Conservation (phyloP, 2,888 invertebrate species). For the Oxyscelio sp. region DNA sequence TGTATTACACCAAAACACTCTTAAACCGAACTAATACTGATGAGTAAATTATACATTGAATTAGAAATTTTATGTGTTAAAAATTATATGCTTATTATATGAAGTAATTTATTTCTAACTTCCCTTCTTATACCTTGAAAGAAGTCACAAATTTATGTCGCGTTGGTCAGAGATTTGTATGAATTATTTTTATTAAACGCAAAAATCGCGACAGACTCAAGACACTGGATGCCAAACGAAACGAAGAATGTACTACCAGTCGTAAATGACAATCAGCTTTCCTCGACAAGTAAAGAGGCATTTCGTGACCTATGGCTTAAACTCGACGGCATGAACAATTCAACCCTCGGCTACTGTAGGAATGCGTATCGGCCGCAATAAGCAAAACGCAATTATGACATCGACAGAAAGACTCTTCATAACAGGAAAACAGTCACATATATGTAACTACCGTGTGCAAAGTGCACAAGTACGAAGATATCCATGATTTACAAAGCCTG, state of each 20-base stretch:
- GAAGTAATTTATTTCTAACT: no score
- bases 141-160: no score
- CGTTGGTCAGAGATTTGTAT: neutral
- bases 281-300: constrained; percentile 71
- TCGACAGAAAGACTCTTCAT: constrained; percentile 77
- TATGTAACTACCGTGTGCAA: constrained; percentile 74
- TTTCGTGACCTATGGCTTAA: constrained; percentile 82
- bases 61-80: no score
- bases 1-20: no score
- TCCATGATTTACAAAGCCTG: constrained; percentile 78
- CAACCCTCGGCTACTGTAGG: constrained; percentile 82
- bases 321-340: constrained; percentile 65
- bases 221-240: constrained; percentile 21
- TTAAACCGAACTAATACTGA: no score
- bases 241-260: constrained; percentile 73
- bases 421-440: constrained; percentile 47
- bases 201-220: constrained; percentile 26
- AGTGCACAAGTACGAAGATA: constrained; percentile 49
- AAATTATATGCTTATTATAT: no score
- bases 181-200: constrained; percentile 7
- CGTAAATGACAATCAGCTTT: constrained; percentile 83
- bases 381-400: constrained; percentile 86
- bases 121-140: no score
- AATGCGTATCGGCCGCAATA: constrained; percentile 81
- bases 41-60: no score